Percentiles rank a stretch among this genome's conserved stretches.
Conservation (phyloP, 2,797 vertebrate species). For the Setipinna tenuifilis region DNA sequence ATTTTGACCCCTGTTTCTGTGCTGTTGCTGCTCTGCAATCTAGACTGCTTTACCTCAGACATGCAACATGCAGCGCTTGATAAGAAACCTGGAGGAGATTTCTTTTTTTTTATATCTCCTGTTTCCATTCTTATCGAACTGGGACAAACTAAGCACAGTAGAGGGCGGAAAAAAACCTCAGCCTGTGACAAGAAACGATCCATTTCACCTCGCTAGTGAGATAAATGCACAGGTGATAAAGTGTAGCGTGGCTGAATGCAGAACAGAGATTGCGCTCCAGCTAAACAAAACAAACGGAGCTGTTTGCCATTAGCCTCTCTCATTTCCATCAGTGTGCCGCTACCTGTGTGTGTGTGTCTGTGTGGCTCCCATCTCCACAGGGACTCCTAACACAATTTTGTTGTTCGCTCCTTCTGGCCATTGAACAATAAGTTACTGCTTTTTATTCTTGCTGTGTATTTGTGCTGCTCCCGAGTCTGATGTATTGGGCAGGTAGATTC, state of each 20-base stretch:
- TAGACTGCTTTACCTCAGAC: no score
- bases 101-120: no score
- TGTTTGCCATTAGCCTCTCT: neutral
- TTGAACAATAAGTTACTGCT: neutral
- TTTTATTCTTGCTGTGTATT: neutral
- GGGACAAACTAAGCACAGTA: no score
- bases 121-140: no score
- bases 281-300: neutral
- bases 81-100: no score
- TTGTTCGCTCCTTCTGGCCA: neutral
- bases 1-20: no score
- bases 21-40: no score
- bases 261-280: neutral
- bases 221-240: neutral
- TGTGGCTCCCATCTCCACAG: neutral
- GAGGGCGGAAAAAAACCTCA: neutral
- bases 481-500: neutral
- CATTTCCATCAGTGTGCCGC: neutral
- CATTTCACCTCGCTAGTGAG: neutral
- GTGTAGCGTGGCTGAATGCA: neutral
- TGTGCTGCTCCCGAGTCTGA: neutral
- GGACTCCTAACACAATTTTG: neutral
- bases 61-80: no score
- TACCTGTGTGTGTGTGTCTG: neutral
- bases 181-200: neutral